A percentile compares a stretch with the other conserved stretches of the same genome.
These are phyloP conservation scores for Tupaia tana DNA, from an alignment of 2,113 vertebrate species.

Conservation along the genomic window DNA sequence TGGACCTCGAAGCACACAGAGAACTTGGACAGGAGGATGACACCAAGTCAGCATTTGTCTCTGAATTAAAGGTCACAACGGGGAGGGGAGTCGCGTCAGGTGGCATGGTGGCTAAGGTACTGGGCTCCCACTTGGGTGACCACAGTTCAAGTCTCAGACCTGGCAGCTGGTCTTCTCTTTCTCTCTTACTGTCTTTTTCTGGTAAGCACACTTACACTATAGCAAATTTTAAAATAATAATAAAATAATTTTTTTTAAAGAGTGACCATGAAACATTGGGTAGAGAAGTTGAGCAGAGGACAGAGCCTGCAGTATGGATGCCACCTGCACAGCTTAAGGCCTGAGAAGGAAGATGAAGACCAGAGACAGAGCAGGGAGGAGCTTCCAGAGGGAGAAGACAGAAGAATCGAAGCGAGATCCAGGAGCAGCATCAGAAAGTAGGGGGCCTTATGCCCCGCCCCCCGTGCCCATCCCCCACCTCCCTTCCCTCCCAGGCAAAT, in stretches of 20 bases:
- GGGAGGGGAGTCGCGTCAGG: too few relatives aligned
- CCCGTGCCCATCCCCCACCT: neutral
- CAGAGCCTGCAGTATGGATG: fast-evolving
- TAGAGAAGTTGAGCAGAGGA: neutral
- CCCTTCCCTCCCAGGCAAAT: fast-evolving
- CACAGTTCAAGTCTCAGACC: too few relatives aligned
- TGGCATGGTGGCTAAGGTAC: too few relatives aligned
- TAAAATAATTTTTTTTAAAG: too few relatives aligned
- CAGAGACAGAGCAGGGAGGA: neutral
- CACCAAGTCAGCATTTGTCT: fast-evolving
- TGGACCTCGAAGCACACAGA: neutral
- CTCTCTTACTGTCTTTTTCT: too few relatives aligned
- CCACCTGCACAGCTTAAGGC: neutral
- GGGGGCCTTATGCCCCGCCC: fast-evolving
- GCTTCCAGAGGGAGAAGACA: neutral
- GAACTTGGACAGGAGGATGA: neutral
- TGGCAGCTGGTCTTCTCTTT: too few relatives aligned
- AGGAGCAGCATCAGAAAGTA: neutral
- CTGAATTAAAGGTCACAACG: neutral
- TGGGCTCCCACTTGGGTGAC: too few relatives aligned
- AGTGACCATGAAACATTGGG: too few relatives aligned
- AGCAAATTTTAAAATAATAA: too few relatives aligned
- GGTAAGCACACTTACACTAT: too few relatives aligned
- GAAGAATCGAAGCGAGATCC: neutral
- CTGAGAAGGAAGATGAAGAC: neutral